Evolutionary conservation across 2,113 vertebrate species (phyloP).

Genomic region (Urocitellus parryii): DNA sequence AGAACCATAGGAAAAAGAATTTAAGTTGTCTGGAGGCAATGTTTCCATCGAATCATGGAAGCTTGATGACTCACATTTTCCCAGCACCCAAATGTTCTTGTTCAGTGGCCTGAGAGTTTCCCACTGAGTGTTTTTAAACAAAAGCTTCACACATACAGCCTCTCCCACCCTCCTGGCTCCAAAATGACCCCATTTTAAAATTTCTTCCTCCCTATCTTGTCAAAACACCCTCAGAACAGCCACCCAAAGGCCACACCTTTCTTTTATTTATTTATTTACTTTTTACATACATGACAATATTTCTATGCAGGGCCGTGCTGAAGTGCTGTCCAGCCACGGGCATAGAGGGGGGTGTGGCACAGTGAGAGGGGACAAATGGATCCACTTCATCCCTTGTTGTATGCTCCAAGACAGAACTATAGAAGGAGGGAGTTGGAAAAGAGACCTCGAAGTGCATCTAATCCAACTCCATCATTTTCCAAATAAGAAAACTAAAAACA

Average conservation of each 20-base stretch:
- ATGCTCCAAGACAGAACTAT: neutral
- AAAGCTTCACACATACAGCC: neutral
- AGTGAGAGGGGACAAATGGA: rapidly evolving
- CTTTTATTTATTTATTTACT: too few relatives aligned
- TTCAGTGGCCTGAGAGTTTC: slow-evolving; percentile 35
- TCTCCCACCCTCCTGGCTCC: neutral
- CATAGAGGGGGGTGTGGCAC: too few relatives aligned
- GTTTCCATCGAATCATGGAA: slow-evolving; percentile 59
- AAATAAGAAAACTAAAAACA: neutral
- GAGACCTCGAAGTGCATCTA: neutral
- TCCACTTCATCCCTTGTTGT: neutral
- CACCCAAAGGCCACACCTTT: neutral
- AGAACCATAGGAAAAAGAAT: slow-evolving; percentile 41
- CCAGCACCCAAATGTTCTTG: slow-evolving; percentile 50
- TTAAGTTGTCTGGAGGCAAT: neutral
- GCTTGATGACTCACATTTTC: slow-evolving; percentile 53
- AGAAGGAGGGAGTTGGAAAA: neutral
- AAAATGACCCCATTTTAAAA: neutral
- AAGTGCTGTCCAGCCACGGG: neutral
- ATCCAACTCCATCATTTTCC: neutral
- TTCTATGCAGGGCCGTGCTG: neutral
- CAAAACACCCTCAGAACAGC: neutral
- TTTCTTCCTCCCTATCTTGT: slow-evolving; percentile 28
- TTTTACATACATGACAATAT: too few relatives aligned
- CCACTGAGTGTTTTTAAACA: slow-evolving; percentile 29